phyloP scores from a whole-genome alignment of 2,113 vertebrate genomes.

The Trochalopteron elliotii region DNA sequence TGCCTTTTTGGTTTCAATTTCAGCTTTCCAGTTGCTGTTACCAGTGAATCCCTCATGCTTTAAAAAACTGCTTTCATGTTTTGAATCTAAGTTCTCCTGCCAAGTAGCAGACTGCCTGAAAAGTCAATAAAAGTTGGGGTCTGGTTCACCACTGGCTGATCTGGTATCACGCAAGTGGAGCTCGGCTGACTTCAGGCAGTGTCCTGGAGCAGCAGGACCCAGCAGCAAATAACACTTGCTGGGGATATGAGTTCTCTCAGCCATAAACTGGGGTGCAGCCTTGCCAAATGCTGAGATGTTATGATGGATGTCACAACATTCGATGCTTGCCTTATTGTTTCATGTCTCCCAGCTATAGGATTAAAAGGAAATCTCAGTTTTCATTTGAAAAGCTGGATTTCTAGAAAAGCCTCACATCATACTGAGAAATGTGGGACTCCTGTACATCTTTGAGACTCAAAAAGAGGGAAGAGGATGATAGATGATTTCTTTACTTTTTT shows the following conservation, averaged over 20 bases:
- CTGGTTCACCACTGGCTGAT: conserved; percentile 23
- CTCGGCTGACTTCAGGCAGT: neutral
- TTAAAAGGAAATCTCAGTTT: neutral
- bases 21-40: conserved; percentile 39
- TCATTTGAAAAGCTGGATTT: neutral
- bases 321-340: neutral
- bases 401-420: neutral
- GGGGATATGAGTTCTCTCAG: neutral
- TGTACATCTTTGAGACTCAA: neutral
- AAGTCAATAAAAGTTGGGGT: conserved; percentile 46
- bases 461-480: neutral
- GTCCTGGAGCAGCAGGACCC: conserved; percentile 2
- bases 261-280: neutral
- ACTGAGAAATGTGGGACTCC: neutral
- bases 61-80: conserved; percentile 51
- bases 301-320: neutral
- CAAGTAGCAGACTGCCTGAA: conserved; percentile 58
- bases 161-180: neutral
- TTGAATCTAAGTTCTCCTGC: conserved; percentile 47
- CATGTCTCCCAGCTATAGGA: neutral
- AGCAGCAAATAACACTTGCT: neutral
- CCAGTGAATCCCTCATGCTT: conserved; percentile 45
- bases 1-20: conserved; percentile 53
- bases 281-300: conserved; percentile 1
- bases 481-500: neutral